A percentile compares a stretch with the other conserved stretches of the same genome.
Conservation (phyloP, 2,888 invertebrate genomes). For the Torymus texanus region DNA sequence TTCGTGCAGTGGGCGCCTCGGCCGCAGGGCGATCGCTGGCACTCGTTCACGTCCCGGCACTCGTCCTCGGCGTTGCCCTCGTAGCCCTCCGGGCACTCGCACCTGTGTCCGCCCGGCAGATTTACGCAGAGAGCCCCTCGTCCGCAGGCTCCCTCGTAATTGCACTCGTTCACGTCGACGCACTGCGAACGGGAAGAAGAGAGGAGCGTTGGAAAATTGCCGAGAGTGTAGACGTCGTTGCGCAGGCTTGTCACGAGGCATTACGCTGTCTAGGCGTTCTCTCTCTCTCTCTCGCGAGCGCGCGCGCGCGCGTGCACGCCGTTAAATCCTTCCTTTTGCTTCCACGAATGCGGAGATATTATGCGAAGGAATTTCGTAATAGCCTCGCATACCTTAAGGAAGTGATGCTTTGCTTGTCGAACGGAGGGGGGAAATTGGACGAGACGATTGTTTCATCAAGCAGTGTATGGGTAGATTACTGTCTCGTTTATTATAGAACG, state of each 20-base stretch:
- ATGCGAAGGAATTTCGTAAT: no score
- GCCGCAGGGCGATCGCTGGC: slow-evolving; percentile 83
- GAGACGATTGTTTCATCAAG: no score
- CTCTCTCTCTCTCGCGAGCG: no score
- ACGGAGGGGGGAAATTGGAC: no score
- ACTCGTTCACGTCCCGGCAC: slow-evolving; percentile 87
- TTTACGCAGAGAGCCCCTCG: slow-evolving; percentile 88
- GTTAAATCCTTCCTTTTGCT: not conserved
- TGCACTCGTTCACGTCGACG: slow-evolving; percentile 90
- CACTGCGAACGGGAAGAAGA: slow-evolving; percentile 77
- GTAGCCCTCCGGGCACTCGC: slow-evolving; percentile 89
- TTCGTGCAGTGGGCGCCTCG: slow-evolving; percentile 88
- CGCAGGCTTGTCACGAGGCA: no score
- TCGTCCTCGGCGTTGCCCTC: slow-evolving; percentile 87
- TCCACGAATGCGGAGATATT: not conserved
- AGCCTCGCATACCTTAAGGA: no score
- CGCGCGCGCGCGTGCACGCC: no score
- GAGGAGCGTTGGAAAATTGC: not conserved
- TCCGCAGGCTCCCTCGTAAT: slow-evolving; percentile 84
- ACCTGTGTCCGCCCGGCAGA: slow-evolving; percentile 86
- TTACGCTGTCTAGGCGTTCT: no score
- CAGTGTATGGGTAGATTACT: no score
- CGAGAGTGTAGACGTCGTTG: no score
- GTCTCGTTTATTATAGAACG: no score
- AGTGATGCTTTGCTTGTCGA: no score